These are phyloP conservation scores for Seriola aureovittata DNA, from an alignment of 2,113 vertebrate genomes.

Conservation along the genomic window DNA sequence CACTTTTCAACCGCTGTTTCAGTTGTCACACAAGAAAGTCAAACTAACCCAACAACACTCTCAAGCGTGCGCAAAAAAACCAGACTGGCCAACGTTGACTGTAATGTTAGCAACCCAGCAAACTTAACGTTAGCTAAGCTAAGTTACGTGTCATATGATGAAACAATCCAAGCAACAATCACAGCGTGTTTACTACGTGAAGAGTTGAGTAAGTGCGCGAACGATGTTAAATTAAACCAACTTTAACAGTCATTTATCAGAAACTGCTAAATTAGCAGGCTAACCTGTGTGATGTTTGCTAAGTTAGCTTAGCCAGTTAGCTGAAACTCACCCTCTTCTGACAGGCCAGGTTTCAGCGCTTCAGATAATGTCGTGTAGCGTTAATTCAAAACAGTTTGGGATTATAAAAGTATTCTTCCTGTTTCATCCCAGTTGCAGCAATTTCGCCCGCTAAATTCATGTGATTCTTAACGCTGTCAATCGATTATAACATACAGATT, in stretches of 20 bases:
- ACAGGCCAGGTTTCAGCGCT: conserved; percentile 80
- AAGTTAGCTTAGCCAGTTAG: conserved; percentile 79
- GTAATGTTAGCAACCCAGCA: conserved; percentile 60
- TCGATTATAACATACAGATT: conserved; percentile 35
- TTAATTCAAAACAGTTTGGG: conserved; percentile 64
- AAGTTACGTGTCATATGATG: conserved; percentile 73
- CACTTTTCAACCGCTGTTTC: conserved; percentile 22
- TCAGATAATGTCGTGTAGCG: conserved; percentile 61
- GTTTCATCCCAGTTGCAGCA: conserved; percentile 35
- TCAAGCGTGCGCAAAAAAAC: background rate
- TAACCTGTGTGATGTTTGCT: conserved; percentile 70
- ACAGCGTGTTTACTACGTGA: background rate
- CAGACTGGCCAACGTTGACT: conserved; percentile 27
- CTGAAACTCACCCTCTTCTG: conserved; percentile 81
- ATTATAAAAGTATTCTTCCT: conserved; percentile 33
- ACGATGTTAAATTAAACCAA: background rate
- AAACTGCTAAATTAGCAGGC: conserved; percentile 28
- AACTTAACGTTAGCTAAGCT: conserved; percentile 66
- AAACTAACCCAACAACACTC: background rate
- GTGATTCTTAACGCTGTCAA: conserved; percentile 62
- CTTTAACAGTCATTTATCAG: background rate
- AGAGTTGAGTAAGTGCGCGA: background rate
- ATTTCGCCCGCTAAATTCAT: conserved; percentile 16
- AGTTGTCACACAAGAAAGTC: background rate
- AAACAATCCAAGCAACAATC: conserved; percentile 13